Percentiles rank a stretch among this genome's conserved stretches.
These are phyloP conservation scores for Periparus ater DNA, from an alignment of 2,797 vertebrate genomes.

Conservation along the genomic window DNA sequence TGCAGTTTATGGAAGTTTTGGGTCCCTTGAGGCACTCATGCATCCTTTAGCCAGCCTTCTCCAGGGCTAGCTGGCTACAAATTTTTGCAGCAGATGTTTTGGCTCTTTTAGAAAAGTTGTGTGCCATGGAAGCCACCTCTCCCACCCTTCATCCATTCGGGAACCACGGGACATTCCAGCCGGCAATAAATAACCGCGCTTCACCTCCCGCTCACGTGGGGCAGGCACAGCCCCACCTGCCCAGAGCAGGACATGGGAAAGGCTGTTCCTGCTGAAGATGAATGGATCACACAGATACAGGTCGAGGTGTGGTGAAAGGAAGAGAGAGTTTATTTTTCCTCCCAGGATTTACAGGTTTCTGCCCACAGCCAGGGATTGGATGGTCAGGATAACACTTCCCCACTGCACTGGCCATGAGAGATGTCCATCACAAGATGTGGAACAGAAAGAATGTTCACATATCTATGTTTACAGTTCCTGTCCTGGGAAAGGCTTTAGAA, in stretches of 20 bases:
- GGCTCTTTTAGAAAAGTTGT: not conserved
- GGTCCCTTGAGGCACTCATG: not conserved
- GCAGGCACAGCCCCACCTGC: not conserved
- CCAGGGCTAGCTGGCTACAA: not conserved
- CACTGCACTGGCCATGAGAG: no score
- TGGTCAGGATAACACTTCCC: no score
- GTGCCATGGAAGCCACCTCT: not conserved
- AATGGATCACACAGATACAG: no score
- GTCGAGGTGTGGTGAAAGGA: no score
- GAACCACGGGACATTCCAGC: rapidly evolving
- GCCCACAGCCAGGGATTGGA: no score
- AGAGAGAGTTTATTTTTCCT: no score
- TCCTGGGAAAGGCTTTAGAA: no score
- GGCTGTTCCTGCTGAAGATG: no score
- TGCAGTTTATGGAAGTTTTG: not conserved
- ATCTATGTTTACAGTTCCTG: no score
- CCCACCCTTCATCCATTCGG: not conserved
- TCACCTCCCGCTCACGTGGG: rapidly evolving
- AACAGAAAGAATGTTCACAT: no score
- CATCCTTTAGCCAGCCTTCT: not conserved
- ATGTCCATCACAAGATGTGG: no score
- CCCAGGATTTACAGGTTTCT: no score
- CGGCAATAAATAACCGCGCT: rapidly evolving
- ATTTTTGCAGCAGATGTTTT: not conserved
- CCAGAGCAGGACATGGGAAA: not conserved